A percentile compares a stretch with the other conserved stretches of the same genome.
Conservation (phyloP, 2,113 vertebrate genomes). For the Channa maculata region DNA sequence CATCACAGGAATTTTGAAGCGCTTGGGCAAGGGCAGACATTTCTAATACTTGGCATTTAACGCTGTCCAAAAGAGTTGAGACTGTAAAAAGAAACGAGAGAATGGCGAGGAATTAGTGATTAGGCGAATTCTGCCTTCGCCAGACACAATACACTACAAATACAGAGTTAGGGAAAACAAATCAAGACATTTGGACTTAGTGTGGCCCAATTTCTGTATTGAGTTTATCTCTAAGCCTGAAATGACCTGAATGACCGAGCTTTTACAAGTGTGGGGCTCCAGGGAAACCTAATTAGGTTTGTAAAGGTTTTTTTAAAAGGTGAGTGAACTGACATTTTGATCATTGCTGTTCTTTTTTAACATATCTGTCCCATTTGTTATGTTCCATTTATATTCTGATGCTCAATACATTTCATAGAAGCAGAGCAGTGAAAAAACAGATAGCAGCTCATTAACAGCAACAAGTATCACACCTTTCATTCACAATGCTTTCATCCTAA, state of each 20-base stretch:
- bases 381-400: background rate
- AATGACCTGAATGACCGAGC: background rate
- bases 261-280: background rate
- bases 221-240: background rate
- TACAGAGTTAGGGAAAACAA: constrained; percentile 7
- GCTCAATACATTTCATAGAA: background rate
- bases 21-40: constrained; percentile 74
- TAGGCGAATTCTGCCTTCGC: constrained; percentile 55
- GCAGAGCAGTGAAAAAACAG: background rate
- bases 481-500: background rate
- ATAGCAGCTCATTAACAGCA: background rate
- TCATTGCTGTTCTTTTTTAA: background rate
- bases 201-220: background rate
- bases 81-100: constrained; percentile 52
- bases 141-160: constrained; percentile 22
- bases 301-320: background rate
- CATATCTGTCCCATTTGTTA: background rate
- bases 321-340: background rate
- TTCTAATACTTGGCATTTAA: constrained; percentile 78
- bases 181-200: constrained; percentile 1
- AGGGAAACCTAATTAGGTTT: background rate
- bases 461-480: background rate
- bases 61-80: constrained; percentile 64
- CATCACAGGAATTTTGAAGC: constrained; percentile 77
- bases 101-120: constrained; percentile 50